Percentiles rank a stretch among this genome's conserved stretches.
These are phyloP conservation scores for Ceratina australensis DNA, from an alignment of 1,140 invertebrate genomes.

Conservation along the genomic window DNA sequence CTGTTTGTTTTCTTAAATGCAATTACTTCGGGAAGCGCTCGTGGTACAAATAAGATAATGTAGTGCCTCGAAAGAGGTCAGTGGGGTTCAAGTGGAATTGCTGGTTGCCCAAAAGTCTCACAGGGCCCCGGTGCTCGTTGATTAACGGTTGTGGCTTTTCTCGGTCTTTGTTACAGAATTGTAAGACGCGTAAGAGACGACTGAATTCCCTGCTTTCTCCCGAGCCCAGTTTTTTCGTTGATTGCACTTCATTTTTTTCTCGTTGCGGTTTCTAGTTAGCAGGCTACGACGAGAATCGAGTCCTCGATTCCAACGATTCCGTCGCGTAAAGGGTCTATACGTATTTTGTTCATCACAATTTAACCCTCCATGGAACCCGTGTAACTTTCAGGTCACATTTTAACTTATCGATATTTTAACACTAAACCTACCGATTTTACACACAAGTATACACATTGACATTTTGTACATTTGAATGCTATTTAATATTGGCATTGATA, in stretches of 20 bases:
- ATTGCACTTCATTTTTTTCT: constrained; percentile 3
- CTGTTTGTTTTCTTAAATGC: not conserved
- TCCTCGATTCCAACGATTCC: no score
- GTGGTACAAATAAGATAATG: not conserved
- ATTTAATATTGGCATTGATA: no score
- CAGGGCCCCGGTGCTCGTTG: constrained; percentile 14
- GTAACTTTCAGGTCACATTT: no score
- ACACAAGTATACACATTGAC: no score
- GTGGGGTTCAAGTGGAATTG: not conserved
- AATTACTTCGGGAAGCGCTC: not conserved
- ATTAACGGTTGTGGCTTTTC: constrained; percentile 30
- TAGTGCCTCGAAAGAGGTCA: not conserved
- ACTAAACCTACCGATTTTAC: no score
- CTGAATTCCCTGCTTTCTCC: constrained; percentile 13
- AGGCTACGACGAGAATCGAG: not conserved
- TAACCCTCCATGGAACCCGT: no score
- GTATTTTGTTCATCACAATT: no score
- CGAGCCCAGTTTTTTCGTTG: not conserved
- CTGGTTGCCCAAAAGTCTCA: constrained; percentile 4
- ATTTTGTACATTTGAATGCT: no score
- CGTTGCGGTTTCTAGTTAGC: not conserved
- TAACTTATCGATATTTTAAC: no score
- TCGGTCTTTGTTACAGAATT: constrained; percentile 13
- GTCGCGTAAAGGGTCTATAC: no score
- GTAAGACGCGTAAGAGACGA: not conserved